Conservation (phyloP, 2,113 vertebrate species). For the Marmota flaviventris region DNA sequence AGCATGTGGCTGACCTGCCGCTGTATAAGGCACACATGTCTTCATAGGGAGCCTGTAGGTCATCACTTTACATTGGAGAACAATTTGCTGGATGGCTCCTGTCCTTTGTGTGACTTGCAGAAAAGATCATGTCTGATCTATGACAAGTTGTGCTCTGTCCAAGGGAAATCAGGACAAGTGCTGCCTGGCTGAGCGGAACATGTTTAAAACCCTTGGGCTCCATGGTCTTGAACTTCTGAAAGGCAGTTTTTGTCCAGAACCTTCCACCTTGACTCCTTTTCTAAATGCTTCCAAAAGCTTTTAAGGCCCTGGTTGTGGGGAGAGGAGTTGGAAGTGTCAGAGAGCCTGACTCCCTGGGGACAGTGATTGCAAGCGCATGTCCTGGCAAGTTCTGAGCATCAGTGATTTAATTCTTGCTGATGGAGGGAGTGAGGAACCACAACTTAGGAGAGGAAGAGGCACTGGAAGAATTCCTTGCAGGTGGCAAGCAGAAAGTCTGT, state of each 20-base stretch:
- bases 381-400: slow-evolving; percentile 70
- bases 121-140: slow-evolving; percentile 72
- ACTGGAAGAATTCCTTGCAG: slow-evolving; percentile 73
- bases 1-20: not conserved
- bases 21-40: slow-evolving; percentile 49
- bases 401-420: slow-evolving; percentile 74
- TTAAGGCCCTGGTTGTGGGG: slow-evolving; percentile 8
- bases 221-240: slow-evolving; percentile 67
- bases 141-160: slow-evolving; percentile 81
- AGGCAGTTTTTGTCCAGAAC: slow-evolving; percentile 73
- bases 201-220: not conserved
- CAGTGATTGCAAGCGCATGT: slow-evolving; percentile 86
- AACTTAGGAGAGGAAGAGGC: not conserved
- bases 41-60: slow-evolving; percentile 78
- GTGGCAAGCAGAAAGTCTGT: not conserved
- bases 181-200: not conserved
- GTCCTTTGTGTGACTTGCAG: slow-evolving; percentile 72
- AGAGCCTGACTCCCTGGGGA: slow-evolving; percentile 45
- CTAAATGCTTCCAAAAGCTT: not conserved
- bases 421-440: not conserved
- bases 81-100: slow-evolving; percentile 77
- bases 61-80: slow-evolving; percentile 84
- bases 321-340: slow-evolving; percentile 78
- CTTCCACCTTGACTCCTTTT: slow-evolving; percentile 62
- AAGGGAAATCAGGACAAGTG: slow-evolving; percentile 64